Evolutionary conservation across 1,140 invertebrate genomes (phyloP).

Genomic region (Frieseomelitta varia): DNA sequence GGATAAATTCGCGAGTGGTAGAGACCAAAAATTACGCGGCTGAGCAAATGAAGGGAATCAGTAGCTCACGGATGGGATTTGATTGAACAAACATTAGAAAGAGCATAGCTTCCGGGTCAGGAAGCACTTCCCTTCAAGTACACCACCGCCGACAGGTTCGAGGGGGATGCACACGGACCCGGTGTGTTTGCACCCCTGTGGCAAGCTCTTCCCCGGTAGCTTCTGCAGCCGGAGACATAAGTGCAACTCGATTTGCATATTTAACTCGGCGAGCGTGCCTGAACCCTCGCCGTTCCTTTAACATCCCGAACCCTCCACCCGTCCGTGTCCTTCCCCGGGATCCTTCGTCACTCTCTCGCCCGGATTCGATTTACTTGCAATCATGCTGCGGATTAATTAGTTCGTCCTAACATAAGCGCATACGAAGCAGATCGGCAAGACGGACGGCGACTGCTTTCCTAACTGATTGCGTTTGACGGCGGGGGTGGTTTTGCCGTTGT

Average conservation of each 20-base stretch:
- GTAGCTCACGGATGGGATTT: slow-evolving; percentile 47
- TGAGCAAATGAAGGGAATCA: slow-evolving; percentile 12
- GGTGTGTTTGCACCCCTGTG: slow-evolving; percentile 50
- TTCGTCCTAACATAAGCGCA: slow-evolving; percentile 45
- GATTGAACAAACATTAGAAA: slow-evolving; percentile 60
- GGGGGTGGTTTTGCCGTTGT: not conserved
- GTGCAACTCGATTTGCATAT: slow-evolving; percentile 68
- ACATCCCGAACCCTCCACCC: not conserved
- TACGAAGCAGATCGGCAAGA: slow-evolving; percentile 16
- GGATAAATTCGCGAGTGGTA: not conserved
- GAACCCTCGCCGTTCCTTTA: slow-evolving; percentile 25
- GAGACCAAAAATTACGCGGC: not conserved
- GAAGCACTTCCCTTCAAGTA: slow-evolving; percentile 38
- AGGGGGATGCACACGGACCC: not conserved
- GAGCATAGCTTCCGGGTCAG: slow-evolving; percentile 19
- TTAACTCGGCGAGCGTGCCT: slow-evolving; percentile 53
- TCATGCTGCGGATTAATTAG: slow-evolving; percentile 61
- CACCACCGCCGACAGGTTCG: not conserved
- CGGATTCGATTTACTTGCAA: slow-evolving; percentile 63
- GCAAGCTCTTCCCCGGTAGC: slow-evolving; percentile 22
- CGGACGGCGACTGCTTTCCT: slow-evolving; percentile 6
- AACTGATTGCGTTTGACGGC: not conserved
- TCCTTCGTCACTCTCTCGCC: slow-evolving; percentile 10
- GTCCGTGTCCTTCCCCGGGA: not conserved
- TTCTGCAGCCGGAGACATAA: slow-evolving; percentile 57